Base-by-base conservation (phyloP, 2,888 invertebrate genomes). In the Campoletis raptor region DNA sequence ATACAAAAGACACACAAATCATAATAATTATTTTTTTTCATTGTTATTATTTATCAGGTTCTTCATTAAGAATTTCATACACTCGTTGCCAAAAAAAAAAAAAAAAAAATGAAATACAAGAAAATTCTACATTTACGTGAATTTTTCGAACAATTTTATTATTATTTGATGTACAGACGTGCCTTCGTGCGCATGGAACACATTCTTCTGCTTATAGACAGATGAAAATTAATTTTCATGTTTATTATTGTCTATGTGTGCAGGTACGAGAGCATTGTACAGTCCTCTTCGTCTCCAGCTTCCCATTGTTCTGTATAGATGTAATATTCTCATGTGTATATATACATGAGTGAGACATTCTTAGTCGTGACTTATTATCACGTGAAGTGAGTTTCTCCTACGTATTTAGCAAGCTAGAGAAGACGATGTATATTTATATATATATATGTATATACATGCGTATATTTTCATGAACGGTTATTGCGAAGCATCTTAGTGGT, bases 361-460 rank as follows among this genome's bases (percentile, higher is more conserved):
- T 85, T 88, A 87, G 90, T 89, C 81, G 90, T 90, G 89, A 89
- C 87, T 91, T 89, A 90, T 90, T 90, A 91, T 91, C 88, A 89
- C 89, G 87, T 81, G 86, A 54, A 54, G 79, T 88, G 88, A 90
- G 87, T 85, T 87, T 84, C 61, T 18, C 88, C 90, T 89, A 88
- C 88, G 89, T 90, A 88, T 88, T 89, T 90, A 87, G 86, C 85
- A 87, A 90, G 86, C 88, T 88, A 88, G 89, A 86, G 88, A 74
- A 57, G 45, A 61, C 69, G 73, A 48, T 40, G 10, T 40, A 18
- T 37, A 37, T 52, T n/a, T 54, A 73, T 72, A 72, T 52, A 36
- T 36, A 7, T 73, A 73, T 72, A 72, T 52, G n/a, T 36, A 7
- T 73, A 30, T 73, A 10, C 18, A 9, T n/a, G 72, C 21, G 30